A percentile compares a stretch with the other conserved stretches of the same genome.
These are phyloP conservation scores for Cryptomyrus ogoouensis DNA, from an alignment of 2,113 vertebrate species.

Conservation along the genomic window DNA sequence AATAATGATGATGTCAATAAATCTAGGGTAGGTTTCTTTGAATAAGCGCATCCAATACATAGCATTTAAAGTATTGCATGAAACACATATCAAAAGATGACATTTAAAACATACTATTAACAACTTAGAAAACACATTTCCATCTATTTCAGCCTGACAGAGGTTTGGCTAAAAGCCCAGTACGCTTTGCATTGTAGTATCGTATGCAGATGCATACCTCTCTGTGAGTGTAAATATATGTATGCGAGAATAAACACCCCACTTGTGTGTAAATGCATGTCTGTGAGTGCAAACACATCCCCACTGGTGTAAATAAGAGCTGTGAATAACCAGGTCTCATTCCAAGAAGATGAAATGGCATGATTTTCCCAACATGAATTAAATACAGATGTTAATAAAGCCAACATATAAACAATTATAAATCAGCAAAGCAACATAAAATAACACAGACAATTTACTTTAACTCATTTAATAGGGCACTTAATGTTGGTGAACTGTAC, in stretches of 20 bases:
- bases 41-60: not conserved
- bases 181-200: not conserved
- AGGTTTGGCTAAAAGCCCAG: not conserved
- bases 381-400: not conserved
- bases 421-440: not conserved
- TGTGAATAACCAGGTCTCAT: not conserved
- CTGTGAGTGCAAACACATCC: not conserved
- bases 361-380: not conserved
- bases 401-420: not conserved
- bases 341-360: not conserved
- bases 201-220: not conserved
- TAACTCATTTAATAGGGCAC: conserved; percentile 98
- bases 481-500: conserved; percentile 89
- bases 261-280: not conserved
- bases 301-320: not conserved
- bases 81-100: not conserved
- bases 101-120: not conserved
- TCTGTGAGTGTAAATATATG: not conserved
- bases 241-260: not conserved
- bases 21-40: not conserved
- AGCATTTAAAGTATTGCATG: not conserved
- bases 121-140: not conserved
- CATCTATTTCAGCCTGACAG: not conserved
- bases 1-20: not conserved
- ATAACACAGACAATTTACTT: conserved; percentile 39